Base-by-base conservation (phyloP, 2,797 vertebrate genomes). In the Esox masquinongy region DNA sequence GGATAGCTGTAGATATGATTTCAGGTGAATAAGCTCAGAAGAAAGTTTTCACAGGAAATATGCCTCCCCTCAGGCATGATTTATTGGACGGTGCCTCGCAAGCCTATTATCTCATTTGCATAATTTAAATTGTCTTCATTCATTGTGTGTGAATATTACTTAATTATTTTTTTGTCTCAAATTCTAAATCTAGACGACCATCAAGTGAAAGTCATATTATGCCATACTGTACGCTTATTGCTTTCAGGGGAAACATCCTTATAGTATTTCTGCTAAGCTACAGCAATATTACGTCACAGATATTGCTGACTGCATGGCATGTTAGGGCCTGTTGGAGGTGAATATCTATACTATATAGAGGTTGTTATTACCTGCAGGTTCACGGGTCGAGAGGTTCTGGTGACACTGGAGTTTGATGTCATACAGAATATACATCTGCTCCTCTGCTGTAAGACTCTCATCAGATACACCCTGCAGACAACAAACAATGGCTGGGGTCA, bases 351-450 rank as follows among this genome's bases (percentile, higher is more conserved):
- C 17, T 56, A 11, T 56, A 56, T 11, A 39, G 7, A 39, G 36
- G 19, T 56, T 56, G 53, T 56, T 56, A 56, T 88, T 90, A 96
- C 96, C 95, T 90, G 89, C 85, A 1, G 84, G 73, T 39, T 93
- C 93, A 61, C 88, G 90, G 74, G 79, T 86, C 39, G 95, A 95
- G 75, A 96, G 93, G 86, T 96, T 96, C 84, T 93, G 93, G 71
- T 95, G 89, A 89, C 96, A 97, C 72, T 95, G 94, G 50, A 92
- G 85, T 89, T 96, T 96, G 63, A 94, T 92, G 82, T 95, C 92
- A 77, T 95, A 93, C 17, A 97, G 92, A 68, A 96, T 95, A 77
- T 93, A 93, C 88, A 96, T 95, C 90, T 97, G 96, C 79, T 97
- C 95, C 82, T 96, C 94, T 8, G 94, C 92, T 1, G 96, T 96